phyloP scores from a whole-genome alignment of 2,888 invertebrate species.

The Holacanthella duospinosa region DNA sequence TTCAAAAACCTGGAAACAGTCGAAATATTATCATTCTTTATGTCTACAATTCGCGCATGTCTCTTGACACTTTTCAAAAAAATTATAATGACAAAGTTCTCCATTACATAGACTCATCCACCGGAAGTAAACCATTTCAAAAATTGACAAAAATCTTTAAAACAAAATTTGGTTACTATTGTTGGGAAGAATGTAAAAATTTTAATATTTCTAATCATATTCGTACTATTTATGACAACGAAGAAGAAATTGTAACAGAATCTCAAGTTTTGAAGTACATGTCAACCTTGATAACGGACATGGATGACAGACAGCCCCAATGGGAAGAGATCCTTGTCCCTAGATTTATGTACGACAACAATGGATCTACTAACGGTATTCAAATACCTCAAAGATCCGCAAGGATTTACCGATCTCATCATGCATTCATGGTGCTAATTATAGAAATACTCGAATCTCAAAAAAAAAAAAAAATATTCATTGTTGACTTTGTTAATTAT shows the following conservation, averaged over 20 bases:
- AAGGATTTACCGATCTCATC: constrained; percentile 29
- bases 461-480: neutral
- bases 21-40: constrained; percentile 20
- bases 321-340: constrained; percentile 34
- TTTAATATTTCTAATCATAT: constrained; percentile 29
- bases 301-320: constrained; percentile 29
- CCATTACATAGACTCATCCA: constrained; percentile 15
- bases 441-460: neutral
- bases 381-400: constrained; percentile 10
- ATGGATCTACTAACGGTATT: constrained; percentile 10
- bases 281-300: constrained; percentile 21
- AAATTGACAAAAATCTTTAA: constrained; percentile 28
- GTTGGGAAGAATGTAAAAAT: constrained; percentile 23
- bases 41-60: constrained; percentile 20
- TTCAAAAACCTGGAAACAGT: constrained; percentile 26
- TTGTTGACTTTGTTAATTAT: neutral
- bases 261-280: constrained; percentile 19
- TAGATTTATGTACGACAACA: constrained; percentile 17
- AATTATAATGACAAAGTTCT: constrained; percentile 21
- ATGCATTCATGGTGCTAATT: constrained; percentile 18
- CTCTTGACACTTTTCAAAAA: constrained; percentile 15
- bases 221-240: constrained; percentile 10
- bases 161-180: constrained; percentile 22
- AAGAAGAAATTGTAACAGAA: constrained; percentile 12
- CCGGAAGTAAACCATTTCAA: constrained; percentile 23